Evolutionary conservation across 2,113 vertebrate genomes (phyloP).

Genomic region (Periophthalmodon schlosseri): DNA sequence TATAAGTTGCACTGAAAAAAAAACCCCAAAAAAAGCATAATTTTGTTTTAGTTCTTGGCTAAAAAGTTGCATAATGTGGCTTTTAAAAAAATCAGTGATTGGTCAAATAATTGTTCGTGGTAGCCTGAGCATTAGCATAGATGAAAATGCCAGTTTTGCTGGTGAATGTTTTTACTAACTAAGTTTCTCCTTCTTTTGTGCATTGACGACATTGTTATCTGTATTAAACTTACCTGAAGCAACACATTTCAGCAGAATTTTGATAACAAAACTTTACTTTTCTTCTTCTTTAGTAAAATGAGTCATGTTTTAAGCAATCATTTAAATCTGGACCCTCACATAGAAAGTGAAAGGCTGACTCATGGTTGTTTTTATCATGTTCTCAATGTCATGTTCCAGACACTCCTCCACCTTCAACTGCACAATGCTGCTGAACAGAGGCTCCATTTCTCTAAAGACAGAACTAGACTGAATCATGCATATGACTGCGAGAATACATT

Average conservation of each 20-base stretch:
- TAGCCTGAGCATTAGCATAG: not conserved
- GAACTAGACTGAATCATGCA: not conserved
- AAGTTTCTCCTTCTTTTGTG: not conserved
- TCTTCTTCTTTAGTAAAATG: no score
- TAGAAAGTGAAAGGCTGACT: not conserved
- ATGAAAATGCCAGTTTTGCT: no score
- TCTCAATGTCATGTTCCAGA: slow-evolving; percentile 21
- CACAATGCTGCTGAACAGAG: not conserved
- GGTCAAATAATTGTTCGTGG: not conserved
- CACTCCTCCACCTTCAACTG: not conserved
- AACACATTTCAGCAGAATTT: not conserved
- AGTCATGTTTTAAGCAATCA: not conserved
- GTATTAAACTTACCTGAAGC: not conserved
- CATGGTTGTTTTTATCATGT: not conserved
- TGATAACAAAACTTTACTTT: no score
- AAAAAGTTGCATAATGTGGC: no score
- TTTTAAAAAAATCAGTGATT: no score
- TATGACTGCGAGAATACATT: not conserved
- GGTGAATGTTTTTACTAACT: not conserved
- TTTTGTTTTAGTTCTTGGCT: no score
- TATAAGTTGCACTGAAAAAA: no score
- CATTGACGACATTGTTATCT: not conserved
- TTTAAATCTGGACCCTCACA: not conserved
- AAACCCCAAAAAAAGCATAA: no score
- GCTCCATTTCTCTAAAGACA: slow-evolving; percentile 3